These are phyloP conservation scores for Amblyornis subalaris DNA, from an alignment of 2,113 vertebrate genomes.

Conservation along the genomic window DNA sequence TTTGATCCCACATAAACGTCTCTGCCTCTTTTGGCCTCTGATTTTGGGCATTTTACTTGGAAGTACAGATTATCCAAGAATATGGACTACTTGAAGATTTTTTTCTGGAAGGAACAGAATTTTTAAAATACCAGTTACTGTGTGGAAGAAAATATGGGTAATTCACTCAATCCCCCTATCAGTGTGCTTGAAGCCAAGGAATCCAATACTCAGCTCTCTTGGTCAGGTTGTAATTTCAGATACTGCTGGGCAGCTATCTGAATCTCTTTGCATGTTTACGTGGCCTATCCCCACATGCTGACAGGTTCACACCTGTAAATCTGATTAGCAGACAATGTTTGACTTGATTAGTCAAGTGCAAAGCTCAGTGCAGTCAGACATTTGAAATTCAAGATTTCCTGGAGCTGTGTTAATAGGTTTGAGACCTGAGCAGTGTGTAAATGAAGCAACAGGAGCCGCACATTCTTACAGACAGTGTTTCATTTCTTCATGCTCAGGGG, in stretches of 20 bases:
- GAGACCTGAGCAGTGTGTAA: neutral
- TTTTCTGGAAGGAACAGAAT: neutral
- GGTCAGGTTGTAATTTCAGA: constrained; percentile 29
- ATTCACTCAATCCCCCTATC: neutral
- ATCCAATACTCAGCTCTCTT: neutral
- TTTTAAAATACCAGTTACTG: neutral
- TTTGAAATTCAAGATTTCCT: constrained; percentile 49
- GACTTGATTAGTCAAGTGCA: constrained; percentile 44
- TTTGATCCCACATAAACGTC: neutral
- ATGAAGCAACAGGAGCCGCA: neutral
- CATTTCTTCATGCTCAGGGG: neutral
- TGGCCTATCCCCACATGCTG: constrained; percentile 10
- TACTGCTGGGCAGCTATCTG: neutral
- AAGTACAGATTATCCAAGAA: neutral
- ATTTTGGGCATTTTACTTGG: neutral
- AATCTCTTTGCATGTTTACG: constrained; percentile 15
- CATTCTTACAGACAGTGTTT: neutral
- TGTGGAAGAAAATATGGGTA: neutral
- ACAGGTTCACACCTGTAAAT: constrained; percentile 22
- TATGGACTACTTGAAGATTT: neutral
- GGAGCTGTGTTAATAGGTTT: constrained; percentile 22
- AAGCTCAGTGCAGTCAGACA: constrained; percentile 6
- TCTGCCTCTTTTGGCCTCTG: neutral
- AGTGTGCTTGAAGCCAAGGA: neutral
- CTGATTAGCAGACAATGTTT: constrained; percentile 39